A percentile compares a stretch with the other conserved stretches of the same genome.
phyloP scores from a whole-genome alignment of 2,888 invertebrate genomes.

The Rambutsinella grinnellia region DNA sequence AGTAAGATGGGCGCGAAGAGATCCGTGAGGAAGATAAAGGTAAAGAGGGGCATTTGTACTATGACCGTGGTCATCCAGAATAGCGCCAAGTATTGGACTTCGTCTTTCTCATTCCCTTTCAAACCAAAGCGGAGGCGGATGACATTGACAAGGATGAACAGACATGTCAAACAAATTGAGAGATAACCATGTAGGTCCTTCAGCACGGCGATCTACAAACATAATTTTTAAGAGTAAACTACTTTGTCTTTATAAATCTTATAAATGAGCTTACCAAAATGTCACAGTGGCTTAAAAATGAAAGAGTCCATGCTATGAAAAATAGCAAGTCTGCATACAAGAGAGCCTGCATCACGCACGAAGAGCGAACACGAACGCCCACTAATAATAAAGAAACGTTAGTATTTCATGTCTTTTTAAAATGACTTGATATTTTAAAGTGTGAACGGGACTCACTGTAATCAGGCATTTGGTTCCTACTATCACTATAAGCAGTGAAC shows the following conservation, averaged over 20 bases:
- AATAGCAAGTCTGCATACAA: constrained; percentile 54
- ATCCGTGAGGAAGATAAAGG: constrained; percentile 58
- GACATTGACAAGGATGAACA: constrained; percentile 53
- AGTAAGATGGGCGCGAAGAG: constrained; percentile 54
- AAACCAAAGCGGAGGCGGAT: constrained; percentile 55
- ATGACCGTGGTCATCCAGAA: constrained; percentile 59
- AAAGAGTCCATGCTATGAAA: constrained; percentile 53
- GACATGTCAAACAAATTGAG: constrained; percentile 41
- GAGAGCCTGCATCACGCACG: constrained; percentile 50
- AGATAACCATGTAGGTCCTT: constrained; percentile 59
- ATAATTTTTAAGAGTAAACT: too few species aligned
- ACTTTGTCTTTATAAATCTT: too few species aligned
- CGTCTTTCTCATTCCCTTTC: constrained; percentile 57
- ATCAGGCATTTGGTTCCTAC: constrained; percentile 29
- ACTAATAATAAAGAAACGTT: constrained; percentile 26
- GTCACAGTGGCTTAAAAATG: constrained; percentile 53
- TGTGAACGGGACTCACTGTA: constrained; percentile 45
- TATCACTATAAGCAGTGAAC: constrained; percentile 42
- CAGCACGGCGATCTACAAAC: constrained; percentile 47
- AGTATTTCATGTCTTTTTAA: not conserved
- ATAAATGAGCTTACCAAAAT: constrained; percentile 52
- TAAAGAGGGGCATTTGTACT: constrained; percentile 56
- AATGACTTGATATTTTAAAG: too few species aligned
- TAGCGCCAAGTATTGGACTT: constrained; percentile 58
- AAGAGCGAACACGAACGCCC: constrained; percentile 56